Evolutionary conservation across 2,888 invertebrate genomes (phyloP).

Genomic region (Linnaemya vulpina): DNA sequence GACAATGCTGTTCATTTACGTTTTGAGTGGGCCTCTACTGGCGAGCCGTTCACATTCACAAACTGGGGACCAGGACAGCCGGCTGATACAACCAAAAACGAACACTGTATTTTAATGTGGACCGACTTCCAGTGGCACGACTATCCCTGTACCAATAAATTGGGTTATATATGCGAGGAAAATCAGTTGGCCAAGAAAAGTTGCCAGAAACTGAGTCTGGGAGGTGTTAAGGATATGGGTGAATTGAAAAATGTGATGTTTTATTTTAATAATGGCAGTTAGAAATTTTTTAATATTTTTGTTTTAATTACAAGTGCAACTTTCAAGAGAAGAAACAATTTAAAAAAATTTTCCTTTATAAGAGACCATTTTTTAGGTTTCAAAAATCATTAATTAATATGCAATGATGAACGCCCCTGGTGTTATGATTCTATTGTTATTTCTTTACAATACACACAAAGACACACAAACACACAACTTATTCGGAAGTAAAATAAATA

Average conservation of each 20-base stretch:
- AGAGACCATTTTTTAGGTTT: too few relatives aligned
- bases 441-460: not conserved
- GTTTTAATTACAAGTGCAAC: too few relatives aligned
- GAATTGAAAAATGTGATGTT: constrained; percentile 39
- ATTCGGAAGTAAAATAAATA: constrained; percentile 11
- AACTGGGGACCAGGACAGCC: constrained; percentile 42
- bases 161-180: constrained; percentile 64
- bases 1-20: constrained; percentile 55
- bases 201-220: not conserved
- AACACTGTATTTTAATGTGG: constrained; percentile 58
- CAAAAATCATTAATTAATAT: too few relatives aligned
- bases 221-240: not conserved
- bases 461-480: not conserved
- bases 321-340: too few relatives aligned
- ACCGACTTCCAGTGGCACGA: constrained; percentile 48
- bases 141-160: constrained; percentile 43
- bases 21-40: constrained; percentile 60
- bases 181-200: constrained; percentile 27
- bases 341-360: too few relatives aligned
- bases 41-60: constrained; percentile 50
- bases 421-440: not conserved
- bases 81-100: constrained; percentile 40
- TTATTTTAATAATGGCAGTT: constrained; percentile 43
- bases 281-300: not conserved
- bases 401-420: not conserved